Evolutionary conservation across 2,888 invertebrate genomes (phyloP).

Genomic region (Epirrita christyi): DNA sequence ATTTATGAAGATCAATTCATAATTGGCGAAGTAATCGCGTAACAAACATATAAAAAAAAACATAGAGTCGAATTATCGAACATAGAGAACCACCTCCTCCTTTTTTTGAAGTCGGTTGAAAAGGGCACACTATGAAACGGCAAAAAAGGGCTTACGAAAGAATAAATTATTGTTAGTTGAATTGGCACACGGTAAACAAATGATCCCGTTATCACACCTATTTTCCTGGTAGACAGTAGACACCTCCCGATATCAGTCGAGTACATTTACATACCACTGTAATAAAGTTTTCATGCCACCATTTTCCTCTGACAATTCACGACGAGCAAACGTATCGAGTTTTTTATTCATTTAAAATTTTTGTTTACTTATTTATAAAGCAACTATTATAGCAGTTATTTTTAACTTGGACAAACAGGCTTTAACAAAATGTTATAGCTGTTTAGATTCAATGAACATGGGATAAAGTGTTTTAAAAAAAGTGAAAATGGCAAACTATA

Average conservation of each 20-base stretch:
- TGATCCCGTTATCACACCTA: constrained; percentile 66
- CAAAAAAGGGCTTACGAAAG: constrained; percentile 1
- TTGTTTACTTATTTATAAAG: constrained; percentile 23
- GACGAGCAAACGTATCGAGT: constrained; percentile 65
- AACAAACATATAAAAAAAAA: too few relatives aligned
- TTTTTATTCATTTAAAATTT: constrained; percentile 40
- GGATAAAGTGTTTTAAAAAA: constrained; percentile 15
- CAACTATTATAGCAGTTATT: too few relatives aligned
- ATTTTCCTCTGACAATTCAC: constrained; percentile 76
- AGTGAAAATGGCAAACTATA: constrained; percentile 36
- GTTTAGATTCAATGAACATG: constrained; percentile 18
- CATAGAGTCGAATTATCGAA: too few relatives aligned
- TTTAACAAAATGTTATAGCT: constrained; percentile 1
- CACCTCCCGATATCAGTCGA: constrained; percentile 61
- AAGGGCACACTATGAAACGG: background rate
- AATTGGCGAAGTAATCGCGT: too few relatives aligned
- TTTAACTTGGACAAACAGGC: background rate
- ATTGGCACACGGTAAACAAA: constrained; percentile 41
- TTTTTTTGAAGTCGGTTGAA: too few relatives aligned
- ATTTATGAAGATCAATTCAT: too few relatives aligned
- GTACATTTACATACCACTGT: constrained; percentile 44
- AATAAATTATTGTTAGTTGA: background rate
- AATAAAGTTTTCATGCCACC: constrained; percentile 65
- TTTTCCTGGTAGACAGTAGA: constrained; percentile 63
- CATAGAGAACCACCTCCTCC: too few relatives aligned